Conservation (phyloP, 2,888 invertebrate species). For the Chirona hameri region DNA sequence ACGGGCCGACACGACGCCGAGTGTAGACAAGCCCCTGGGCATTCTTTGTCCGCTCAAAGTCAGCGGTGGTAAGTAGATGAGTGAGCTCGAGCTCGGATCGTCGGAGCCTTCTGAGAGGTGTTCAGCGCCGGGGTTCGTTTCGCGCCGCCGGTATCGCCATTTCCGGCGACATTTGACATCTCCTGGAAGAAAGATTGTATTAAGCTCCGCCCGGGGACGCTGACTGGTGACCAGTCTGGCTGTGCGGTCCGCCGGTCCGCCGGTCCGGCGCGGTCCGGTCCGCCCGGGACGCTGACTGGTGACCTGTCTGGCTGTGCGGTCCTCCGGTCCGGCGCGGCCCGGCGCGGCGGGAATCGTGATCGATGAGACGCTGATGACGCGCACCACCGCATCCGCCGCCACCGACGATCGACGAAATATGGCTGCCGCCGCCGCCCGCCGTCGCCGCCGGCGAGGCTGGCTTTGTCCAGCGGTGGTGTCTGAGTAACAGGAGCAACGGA, state of each 20-base stretch:
- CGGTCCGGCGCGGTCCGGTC: too few species aligned
- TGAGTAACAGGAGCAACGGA: too few species aligned
- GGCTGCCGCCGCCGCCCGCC: not conserved
- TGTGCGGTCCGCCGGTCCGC: not conserved
- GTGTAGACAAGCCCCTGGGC: too few species aligned
- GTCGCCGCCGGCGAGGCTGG: not conserved
- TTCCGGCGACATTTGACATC: too few species aligned
- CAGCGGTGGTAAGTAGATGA: too few species aligned
- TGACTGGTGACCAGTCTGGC: not conserved
- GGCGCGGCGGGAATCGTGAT: not conserved
- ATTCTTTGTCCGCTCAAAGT: too few species aligned
- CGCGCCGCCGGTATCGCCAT: too few species aligned
- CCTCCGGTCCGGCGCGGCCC: not conserved
- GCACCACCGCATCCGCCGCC: not conserved
- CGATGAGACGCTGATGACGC: not conserved
- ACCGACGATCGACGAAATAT: conserved; percentile 23
- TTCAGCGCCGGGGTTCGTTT: too few species aligned
- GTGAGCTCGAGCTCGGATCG: too few species aligned
- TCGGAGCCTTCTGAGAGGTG: too few species aligned
- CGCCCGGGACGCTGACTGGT: not conserved
- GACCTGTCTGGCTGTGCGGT: not conserved
- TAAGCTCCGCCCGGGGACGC: not conserved
- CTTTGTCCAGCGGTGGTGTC: not conserved
- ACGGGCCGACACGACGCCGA: too few species aligned
- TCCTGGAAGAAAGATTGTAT: too few species aligned